Evolutionary conservation across 2,888 invertebrate species (phyloP).

Genomic region (Gasteruption jaculator): DNA sequence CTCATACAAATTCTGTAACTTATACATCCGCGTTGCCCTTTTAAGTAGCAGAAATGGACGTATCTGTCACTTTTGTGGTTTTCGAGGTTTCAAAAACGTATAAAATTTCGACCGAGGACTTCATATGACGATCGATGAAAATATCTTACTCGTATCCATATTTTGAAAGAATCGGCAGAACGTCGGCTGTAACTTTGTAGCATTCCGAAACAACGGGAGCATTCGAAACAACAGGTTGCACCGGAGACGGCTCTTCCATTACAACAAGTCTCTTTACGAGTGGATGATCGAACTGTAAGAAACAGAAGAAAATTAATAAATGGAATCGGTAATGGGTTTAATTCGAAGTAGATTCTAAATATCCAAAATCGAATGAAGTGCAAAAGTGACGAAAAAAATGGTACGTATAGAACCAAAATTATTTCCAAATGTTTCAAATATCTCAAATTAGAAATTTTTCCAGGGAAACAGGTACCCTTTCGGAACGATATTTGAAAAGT

Average conservation of each 20-base stretch:
- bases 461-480: no score
- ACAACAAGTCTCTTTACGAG: slow-evolving; percentile 53
- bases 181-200: slow-evolving; percentile 65
- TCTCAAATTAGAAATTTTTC: no score
- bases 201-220: slow-evolving; percentile 64
- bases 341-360: not conserved
- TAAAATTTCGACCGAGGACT: no score
- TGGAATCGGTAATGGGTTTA: not conserved
- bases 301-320: slow-evolving; percentile 1
- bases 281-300: slow-evolving; percentile 55
- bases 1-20: no score
- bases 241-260: slow-evolving; percentile 32
- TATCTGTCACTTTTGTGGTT: no score
- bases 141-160: slow-evolving; percentile 55
- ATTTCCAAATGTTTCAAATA: no score
- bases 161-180: slow-evolving; percentile 60
- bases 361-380: not conserved
- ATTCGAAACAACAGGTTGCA: slow-evolving; percentile 33
- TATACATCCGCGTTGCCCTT: no score
- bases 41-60: no score
- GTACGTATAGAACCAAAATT: no score
- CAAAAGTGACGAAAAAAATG: not conserved
- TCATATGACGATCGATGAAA: no score
- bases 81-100: not conserved
- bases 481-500: no score